Evolutionary conservation across 2,797 vertebrate species (phyloP).

Genomic region (Limosa lapponica): DNA sequence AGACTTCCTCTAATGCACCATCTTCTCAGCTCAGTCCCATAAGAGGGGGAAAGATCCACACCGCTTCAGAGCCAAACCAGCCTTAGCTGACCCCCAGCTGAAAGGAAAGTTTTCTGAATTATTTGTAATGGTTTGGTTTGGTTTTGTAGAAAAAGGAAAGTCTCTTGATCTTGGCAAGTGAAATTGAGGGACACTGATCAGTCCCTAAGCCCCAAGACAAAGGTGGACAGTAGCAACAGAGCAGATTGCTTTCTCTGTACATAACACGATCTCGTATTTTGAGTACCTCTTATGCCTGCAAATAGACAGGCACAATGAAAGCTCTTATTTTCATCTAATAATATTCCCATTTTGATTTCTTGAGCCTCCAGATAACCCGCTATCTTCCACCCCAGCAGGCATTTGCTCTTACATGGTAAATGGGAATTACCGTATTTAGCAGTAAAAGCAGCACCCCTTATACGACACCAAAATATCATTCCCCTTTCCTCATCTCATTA

Average conservation of each 20-base stretch:
- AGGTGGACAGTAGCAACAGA: neutral
- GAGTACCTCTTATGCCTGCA: neutral
- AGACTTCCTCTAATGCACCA: neutral
- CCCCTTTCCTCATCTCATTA: neutral
- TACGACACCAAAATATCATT: neutral
- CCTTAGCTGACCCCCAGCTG: conserved; percentile 31
- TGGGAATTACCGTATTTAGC: neutral
- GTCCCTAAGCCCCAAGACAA: neutral
- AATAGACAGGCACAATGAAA: neutral
- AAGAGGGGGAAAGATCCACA: conserved; percentile 10
- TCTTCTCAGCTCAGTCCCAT: neutral
- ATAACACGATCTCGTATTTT: neutral
- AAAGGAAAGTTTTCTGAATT: neutral
- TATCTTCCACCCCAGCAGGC: neutral
- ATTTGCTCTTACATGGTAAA: neutral
- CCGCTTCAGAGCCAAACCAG: neutral
- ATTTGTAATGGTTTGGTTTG: neutral
- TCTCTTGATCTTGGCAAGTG: neutral
- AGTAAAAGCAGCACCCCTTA: neutral
- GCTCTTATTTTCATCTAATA: neutral
- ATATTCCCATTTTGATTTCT: neutral
- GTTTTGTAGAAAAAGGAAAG: neutral
- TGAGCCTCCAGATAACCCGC: neutral
- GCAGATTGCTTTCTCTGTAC: neutral
- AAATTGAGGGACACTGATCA: neutral